These are phyloP conservation scores for Oegoconia quadripuncta DNA, from an alignment of 2,888 invertebrate species.

Conservation along the genomic window DNA sequence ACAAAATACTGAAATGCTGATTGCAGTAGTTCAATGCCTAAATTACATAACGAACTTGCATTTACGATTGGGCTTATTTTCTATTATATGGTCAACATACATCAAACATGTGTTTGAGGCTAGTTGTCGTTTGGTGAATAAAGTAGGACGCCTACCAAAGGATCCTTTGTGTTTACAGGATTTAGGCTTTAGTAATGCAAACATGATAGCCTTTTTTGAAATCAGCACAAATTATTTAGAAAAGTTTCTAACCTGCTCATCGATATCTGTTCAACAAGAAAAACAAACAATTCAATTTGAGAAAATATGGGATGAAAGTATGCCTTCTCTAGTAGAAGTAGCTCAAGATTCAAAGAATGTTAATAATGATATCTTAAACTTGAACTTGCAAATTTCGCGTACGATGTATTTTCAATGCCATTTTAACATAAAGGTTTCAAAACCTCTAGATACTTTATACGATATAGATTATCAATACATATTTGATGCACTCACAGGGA, in stretches of 20 bases:
- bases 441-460: constrained; percentile 86
- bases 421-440: constrained; percentile 86
- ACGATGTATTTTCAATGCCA: constrained; percentile 88
- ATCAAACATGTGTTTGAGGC: constrained; percentile 89
- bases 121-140: constrained; percentile 86
- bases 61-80: constrained; percentile 88
- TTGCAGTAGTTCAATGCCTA: constrained; percentile 85
- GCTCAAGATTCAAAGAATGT: constrained; percentile 87
- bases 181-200: constrained; percentile 83
- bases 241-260: constrained; percentile 61
- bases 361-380: constrained; percentile 86
- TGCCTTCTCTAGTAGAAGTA: constrained; percentile 86
- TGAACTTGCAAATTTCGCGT: constrained; percentile 89
- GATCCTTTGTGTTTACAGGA: constrained; percentile 90
- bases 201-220: constrained; percentile 74
- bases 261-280: constrained; percentile 48
- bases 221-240: constrained; percentile 69
- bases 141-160: constrained; percentile 90
- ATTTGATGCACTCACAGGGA: constrained; percentile 65
- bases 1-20: constrained; percentile 81
- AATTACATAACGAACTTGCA: constrained; percentile 82
- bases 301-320: constrained; percentile 83
- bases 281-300: constrained; percentile 74
- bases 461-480: constrained; percentile 84
- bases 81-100: constrained; percentile 93